phyloP scores from a whole-genome alignment of 2,797 vertebrate species.

The Poecilia picta region DNA sequence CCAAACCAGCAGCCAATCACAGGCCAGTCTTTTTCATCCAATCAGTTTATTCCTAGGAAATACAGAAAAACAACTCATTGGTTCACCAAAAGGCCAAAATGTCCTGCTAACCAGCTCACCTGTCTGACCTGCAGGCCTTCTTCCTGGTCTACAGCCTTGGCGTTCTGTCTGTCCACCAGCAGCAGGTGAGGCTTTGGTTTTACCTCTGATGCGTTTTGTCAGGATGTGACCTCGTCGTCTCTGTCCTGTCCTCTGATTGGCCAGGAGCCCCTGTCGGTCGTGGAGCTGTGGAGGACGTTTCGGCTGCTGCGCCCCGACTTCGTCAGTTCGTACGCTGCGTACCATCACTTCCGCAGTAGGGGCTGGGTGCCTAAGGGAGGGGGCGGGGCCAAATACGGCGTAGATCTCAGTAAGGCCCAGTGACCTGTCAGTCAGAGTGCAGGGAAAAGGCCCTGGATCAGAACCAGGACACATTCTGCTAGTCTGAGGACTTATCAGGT shows the following conservation, averaged over 20 bases:
- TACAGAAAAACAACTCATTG: no score
- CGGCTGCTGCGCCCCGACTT: constrained; percentile 82
- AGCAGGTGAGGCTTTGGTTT: constrained; percentile 86
- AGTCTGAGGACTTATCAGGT: neutral
- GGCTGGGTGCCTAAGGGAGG: constrained; percentile 94
- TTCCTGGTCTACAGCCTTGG: constrained; percentile 93
- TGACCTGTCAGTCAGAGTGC: neutral
- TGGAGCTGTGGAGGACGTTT: constrained; percentile 87
- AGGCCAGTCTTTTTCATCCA: no score
- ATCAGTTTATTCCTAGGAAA: no score
- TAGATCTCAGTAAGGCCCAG: constrained; percentile 86
- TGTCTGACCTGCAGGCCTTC: constrained; percentile 84
- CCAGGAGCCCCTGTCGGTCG: constrained; percentile 87
- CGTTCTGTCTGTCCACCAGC: constrained; percentile 69
- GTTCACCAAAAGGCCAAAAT: no score
- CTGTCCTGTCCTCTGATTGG: constrained; percentile 49
- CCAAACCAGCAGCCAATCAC: no score
- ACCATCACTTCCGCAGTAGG: constrained; percentile 89
- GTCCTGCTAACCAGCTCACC: neutral
- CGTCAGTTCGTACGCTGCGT: constrained; percentile 85
- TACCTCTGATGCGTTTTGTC: neutral
- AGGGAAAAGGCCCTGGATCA: neutral
- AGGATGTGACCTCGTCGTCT: neutral
- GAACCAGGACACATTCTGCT: neutral
- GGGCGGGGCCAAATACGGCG: constrained; percentile 91